Percentiles rank a stretch among this genome's conserved stretches.
Conservation (phyloP, 2,888 invertebrate genomes). For the Ichneumon xanthorius region DNA sequence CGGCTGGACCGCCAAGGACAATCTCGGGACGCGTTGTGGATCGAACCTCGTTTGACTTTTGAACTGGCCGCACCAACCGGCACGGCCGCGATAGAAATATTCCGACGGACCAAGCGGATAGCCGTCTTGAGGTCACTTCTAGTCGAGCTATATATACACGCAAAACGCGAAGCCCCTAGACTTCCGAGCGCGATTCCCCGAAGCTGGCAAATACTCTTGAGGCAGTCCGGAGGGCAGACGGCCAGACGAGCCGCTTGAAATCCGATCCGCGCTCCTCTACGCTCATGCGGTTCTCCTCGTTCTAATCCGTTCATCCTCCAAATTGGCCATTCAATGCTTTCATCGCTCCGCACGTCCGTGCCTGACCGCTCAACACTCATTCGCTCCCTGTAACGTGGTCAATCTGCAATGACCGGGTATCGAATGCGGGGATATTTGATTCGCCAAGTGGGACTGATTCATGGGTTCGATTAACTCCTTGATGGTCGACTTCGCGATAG, state of each 20-base stretch:
- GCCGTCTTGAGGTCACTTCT: constrained; percentile 31
- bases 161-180: constrained; percentile 26
- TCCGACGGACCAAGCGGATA: not conserved
- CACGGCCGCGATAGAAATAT: not conserved
- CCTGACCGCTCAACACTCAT: not conserved
- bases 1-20: constrained; percentile 29
- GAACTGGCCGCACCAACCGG: constrained; percentile 25
- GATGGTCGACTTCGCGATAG: constrained; percentile 17
- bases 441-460: constrained; percentile 58
- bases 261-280: constrained; percentile 33
- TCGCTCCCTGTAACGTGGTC: not conserved
- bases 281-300: constrained; percentile 1
- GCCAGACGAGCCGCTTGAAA: constrained; percentile 42
- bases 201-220: constrained; percentile 41
- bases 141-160: constrained; percentile 1
- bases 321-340: constrained; percentile 56
- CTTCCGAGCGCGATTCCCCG: constrained; percentile 40
- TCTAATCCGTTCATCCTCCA: constrained; percentile 28
- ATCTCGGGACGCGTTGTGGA: not conserved
- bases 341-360: not conserved
- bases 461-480: constrained; percentile 53
- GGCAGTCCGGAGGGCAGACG: constrained; percentile 24
- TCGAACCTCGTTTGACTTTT: constrained; percentile 38
- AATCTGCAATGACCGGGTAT: not conserved
- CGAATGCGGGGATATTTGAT: constrained; percentile 50